phyloP scores from a whole-genome alignment of 2,113 vertebrate species.

The Grammomys dolichurus region DNA sequence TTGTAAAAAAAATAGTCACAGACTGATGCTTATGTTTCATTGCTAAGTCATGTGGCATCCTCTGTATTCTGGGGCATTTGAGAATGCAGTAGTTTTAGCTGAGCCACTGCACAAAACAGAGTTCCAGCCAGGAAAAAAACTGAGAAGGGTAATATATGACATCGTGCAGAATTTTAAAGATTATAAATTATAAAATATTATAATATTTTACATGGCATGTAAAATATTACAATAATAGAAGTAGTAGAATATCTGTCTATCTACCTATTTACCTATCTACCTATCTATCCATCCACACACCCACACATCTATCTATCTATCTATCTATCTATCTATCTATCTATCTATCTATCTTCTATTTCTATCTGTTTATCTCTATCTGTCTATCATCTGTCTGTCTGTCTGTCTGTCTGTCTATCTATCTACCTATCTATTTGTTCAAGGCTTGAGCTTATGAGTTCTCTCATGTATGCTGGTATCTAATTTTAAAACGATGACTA shows the following conservation, averaged over 20 bases:
- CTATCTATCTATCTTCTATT: too few species aligned
- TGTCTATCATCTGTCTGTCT: too few species aligned
- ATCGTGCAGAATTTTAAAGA: not conserved
- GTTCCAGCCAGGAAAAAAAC: not conserved
- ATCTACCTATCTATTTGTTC: not conserved
- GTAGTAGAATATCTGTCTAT: not conserved
- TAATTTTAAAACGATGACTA: not conserved
- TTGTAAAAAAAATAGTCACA: slow-evolving; percentile 32
- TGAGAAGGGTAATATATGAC: not conserved
- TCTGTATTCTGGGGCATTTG: not conserved
- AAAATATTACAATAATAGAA: slow-evolving; percentile 7
- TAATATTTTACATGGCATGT: not conserved
- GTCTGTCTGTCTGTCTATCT: too few species aligned
- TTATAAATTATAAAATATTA: slow-evolving; percentile 6
- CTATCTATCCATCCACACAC: too few species aligned
- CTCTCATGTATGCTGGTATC: not conserved
- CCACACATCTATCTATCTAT: too few species aligned
- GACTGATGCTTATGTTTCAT: not conserved
- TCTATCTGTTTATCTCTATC: too few species aligned
- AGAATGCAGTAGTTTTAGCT: not conserved
- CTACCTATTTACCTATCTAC: too few species aligned
- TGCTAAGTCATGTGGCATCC: not conserved
- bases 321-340: too few species aligned
- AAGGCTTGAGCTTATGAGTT: not conserved
- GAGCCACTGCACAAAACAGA: not conserved